Evolutionary conservation across 2,113 vertebrate genomes (phyloP).

Genomic region (Pampusana beccarii): DNA sequence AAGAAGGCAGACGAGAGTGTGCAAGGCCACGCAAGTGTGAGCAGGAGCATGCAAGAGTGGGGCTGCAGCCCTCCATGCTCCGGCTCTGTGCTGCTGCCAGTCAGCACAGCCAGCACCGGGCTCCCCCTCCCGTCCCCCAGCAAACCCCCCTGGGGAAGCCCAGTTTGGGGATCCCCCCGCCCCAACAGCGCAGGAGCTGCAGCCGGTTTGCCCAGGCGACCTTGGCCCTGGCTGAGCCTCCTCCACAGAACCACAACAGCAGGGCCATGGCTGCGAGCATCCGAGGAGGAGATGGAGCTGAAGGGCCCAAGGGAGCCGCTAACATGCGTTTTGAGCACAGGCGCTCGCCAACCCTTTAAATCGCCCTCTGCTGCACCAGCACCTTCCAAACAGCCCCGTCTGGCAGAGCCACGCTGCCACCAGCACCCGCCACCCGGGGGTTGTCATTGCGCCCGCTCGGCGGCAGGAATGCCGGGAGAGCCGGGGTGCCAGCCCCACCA

Average conservation of each 20-base stretch:
- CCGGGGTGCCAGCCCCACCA: not conserved
- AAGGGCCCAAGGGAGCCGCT: not conserved
- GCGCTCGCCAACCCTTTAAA: conserved; percentile 8
- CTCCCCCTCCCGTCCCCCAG: accelerated
- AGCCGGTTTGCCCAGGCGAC: not conserved
- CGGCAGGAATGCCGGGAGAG: not conserved
- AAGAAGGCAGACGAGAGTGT: not conserved
- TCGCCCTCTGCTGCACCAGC: not conserved
- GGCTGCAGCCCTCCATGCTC: accelerated
- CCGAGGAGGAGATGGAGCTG: not conserved
- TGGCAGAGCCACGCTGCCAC: not conserved
- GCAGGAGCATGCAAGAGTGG: not conserved
- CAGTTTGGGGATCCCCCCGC: not conserved
- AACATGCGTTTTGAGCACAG: not conserved
- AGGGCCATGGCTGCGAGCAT: accelerated
- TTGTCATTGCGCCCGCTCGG: not conserved
- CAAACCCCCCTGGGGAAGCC: not conserved
- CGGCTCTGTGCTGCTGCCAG: not conserved
- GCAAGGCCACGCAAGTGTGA: not conserved
- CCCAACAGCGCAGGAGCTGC: not conserved
- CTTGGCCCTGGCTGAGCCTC: not conserved
- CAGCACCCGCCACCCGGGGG: not conserved
- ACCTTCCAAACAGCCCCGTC: not conserved
- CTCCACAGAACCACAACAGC: not conserved
- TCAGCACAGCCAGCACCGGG: not conserved